These are phyloP conservation scores for Drosophila subobscura DNA, from an alignment of 1,140 invertebrate genomes.

Conservation along the genomic window DNA sequence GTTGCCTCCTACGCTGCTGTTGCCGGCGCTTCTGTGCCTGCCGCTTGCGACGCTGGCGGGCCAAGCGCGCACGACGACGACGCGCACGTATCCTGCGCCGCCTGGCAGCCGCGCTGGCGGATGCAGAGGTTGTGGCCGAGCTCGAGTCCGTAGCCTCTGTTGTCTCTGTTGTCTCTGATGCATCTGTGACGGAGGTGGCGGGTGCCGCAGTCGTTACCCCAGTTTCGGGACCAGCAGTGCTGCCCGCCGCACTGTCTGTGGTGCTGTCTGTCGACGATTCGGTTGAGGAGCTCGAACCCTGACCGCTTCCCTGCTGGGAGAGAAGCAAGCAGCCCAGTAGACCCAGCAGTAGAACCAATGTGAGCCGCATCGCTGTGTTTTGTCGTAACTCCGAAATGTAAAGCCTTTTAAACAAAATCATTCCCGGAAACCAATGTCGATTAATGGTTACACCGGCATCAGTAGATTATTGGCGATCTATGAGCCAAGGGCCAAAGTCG, in stretches of 20 bases:
- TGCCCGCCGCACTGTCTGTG: not conserved
- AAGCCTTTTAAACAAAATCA: conserved; percentile 4
- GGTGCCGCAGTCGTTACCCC: not conserved
- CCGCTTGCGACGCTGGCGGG: conserved; percentile 18
- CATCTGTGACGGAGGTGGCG: not conserved
- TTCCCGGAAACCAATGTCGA: not conserved
- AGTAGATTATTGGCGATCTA: too few species aligned
- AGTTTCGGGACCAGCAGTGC: too few species aligned
- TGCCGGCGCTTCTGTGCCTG: conserved; percentile 23
- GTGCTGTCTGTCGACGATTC: not conserved
- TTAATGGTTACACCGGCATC: too few species aligned
- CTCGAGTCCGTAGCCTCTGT: not conserved
- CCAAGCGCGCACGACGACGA: conserved; percentile 8
- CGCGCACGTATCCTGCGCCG: conserved; percentile 11
- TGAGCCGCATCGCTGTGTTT: conserved; percentile 21
- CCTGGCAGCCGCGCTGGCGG: conserved; percentile 21
- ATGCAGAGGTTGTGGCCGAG: conserved; percentile 6
- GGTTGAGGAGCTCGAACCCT: not conserved
- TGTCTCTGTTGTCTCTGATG: not conserved
- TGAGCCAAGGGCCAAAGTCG: too few species aligned
- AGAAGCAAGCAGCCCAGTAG: conserved; percentile 35
- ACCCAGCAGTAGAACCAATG: conserved; percentile 18
- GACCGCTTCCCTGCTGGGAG: not conserved
- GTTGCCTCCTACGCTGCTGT: conserved; percentile 12
- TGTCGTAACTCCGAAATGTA: not conserved